Percentiles rank a stretch among this genome's conserved stretches.
Conservation (phyloP, 2,888 invertebrate species). For the Spatulosminthurus flaviceps region DNA sequence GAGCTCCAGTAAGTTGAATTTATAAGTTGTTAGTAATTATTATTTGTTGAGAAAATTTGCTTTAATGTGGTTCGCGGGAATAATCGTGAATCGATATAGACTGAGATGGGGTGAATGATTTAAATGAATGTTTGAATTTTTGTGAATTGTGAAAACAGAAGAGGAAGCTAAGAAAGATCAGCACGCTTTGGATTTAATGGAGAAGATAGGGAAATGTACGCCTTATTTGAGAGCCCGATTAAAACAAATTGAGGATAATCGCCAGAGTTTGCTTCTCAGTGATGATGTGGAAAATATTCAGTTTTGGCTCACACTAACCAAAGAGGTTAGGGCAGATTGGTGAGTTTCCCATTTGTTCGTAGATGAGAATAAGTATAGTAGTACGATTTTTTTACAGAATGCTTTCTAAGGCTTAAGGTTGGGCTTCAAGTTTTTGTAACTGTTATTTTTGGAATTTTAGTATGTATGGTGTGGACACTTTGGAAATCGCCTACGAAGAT, state of each 20-base stretch:
- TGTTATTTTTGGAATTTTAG: neutral
- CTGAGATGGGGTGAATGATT: too few species aligned
- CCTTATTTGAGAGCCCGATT: neutral
- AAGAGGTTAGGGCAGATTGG: constrained; percentile 13
- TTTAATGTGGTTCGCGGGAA: too few species aligned
- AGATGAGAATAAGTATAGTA: neutral
- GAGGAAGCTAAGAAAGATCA: neutral
- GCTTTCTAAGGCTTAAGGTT: neutral
- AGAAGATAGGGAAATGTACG: neutral
- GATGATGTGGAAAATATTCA: constrained; percentile 14
- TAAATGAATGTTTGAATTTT: too few species aligned
- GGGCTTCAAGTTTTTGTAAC: neutral
- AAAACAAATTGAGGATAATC: neutral
- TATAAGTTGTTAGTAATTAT: too few species aligned
- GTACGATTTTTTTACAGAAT: neutral
- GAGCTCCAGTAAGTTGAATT: too few species aligned
- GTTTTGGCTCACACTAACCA: neutral
- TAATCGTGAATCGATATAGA: too few species aligned
- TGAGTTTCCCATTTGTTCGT: neutral
- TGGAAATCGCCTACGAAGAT: neutral
- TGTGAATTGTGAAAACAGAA: too few species aligned
- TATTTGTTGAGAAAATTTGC: too few species aligned
- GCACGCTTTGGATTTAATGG: neutral
- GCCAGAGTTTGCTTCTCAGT: neutral
- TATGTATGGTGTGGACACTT: neutral